phyloP scores from a whole-genome alignment of 2,797 vertebrate species.

The Arnoldichthys spilopterus region DNA sequence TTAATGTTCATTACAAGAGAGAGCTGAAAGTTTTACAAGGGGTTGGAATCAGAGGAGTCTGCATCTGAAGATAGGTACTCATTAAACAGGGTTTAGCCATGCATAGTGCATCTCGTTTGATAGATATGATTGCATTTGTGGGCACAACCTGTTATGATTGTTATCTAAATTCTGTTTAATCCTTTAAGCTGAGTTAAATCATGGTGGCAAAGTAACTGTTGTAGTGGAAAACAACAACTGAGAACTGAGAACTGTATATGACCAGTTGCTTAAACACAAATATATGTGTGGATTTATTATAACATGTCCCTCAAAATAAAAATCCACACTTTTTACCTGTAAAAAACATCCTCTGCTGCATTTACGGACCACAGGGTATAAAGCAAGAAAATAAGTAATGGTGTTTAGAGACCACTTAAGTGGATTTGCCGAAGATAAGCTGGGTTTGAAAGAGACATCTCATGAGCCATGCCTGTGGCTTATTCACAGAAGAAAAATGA shows the following conservation, averaged over 20 bases:
- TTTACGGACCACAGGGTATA: conserved; percentile 10
- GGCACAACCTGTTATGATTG: not conserved
- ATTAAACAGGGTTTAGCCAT: not conserved
- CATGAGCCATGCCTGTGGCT: conserved; percentile 65
- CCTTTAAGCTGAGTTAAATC: not conserved
- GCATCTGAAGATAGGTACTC: conserved; percentile 12
- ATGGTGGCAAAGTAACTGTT: too few species aligned
- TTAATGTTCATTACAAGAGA: conserved; percentile 38
- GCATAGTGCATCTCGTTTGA: not conserved
- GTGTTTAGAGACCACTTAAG: conserved; percentile 54
- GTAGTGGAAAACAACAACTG: too few species aligned
- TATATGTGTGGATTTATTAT: not conserved
- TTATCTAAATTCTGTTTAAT: not conserved
- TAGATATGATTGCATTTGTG: not conserved
- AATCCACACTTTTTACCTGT: too few species aligned
- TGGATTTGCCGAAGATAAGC: conserved; percentile 67
- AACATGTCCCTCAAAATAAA: not conserved
- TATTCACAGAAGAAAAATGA: conserved; percentile 73
- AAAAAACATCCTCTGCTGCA: not conserved
- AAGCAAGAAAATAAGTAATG: conserved; percentile 28
- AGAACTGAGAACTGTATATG: too few species aligned
- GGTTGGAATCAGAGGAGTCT: not conserved
- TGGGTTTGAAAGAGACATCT: conserved; percentile 75
- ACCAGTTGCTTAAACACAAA: not conserved
- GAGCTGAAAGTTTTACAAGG: conserved; percentile 12